phyloP scores from a whole-genome alignment of 1,140 invertebrate genomes.

The Dreissena rostriformis region DNA sequence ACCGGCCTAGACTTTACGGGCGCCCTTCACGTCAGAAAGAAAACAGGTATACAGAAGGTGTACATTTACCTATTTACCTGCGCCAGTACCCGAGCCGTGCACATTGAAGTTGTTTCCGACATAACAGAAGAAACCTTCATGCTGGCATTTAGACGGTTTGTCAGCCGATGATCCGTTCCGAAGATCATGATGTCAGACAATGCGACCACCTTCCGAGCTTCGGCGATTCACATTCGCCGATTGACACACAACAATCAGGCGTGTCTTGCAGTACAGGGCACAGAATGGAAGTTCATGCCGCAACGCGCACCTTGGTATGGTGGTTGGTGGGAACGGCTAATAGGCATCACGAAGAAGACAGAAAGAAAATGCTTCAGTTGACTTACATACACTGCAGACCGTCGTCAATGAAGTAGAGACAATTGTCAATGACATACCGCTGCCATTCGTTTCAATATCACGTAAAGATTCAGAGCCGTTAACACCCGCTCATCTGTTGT shows the following conservation, averaged over 20 bases:
- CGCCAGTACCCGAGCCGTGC: slow-evolving; percentile 21
- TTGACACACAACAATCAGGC: too few relatives aligned
- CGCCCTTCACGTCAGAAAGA: slow-evolving; percentile 29
- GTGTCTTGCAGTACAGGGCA: background rate
- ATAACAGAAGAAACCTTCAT: slow-evolving; percentile 11
- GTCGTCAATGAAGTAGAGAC: slow-evolving; percentile 6
- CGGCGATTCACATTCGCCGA: background rate
- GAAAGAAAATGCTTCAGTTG: background rate
- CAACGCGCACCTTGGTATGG: slow-evolving; percentile 10
- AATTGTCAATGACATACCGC: slow-evolving; percentile 10
- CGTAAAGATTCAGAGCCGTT: background rate
- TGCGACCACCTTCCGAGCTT: slow-evolving; percentile 34
- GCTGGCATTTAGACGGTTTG: slow-evolving; percentile 31
- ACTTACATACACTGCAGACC: background rate
- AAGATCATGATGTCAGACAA: slow-evolving; percentile 49
- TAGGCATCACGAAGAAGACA: background rate
- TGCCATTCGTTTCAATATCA: background rate
- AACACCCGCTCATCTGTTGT: background rate
- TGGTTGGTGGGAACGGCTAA: background rate
- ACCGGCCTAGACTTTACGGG: slow-evolving; percentile 55
- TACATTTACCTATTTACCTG: slow-evolving; percentile 33
- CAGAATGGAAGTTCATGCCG: slow-evolving; percentile 11
- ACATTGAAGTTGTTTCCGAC: slow-evolving; percentile 14
- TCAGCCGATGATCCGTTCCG: slow-evolving; percentile 27
- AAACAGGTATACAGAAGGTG: background rate